phyloP scores from a whole-genome alignment of 1,140 invertebrate genomes.

The Hylaeus anthracinus region DNA sequence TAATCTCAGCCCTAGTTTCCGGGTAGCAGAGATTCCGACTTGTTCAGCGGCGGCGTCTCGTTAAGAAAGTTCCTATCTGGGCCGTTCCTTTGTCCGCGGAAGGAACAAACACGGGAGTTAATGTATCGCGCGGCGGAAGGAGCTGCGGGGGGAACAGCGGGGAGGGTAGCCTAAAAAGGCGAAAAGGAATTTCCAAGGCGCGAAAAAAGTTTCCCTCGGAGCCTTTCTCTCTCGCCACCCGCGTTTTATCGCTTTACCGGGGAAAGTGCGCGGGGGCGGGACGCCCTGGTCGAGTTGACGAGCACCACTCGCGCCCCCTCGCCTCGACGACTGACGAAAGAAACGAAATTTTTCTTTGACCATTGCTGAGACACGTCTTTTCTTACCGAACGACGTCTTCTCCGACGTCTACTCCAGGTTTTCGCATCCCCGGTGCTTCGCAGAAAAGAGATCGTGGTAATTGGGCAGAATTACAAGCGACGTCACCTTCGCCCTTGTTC shows the following conservation, averaged over 20 bases:
- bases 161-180: neutral
- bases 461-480: conserved; percentile 36
- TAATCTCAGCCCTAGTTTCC: no score
- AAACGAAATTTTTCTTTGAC: conserved; percentile 48
- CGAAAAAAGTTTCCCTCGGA: conserved; percentile 10
- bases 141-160: neutral
- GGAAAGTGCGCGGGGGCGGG: neutral
- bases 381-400: conserved; percentile 5
- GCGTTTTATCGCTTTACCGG: conserved; percentile 34
- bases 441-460: conserved; percentile 13
- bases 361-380: conserved; percentile 27
- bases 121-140: conserved; percentile 22
- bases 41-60: conserved; percentile 6
- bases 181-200: conserved; percentile 32
- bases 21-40: neutral
- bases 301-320: no score
- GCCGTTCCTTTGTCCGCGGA: conserved; percentile 2
- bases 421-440: neutral
- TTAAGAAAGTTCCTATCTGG: conserved; percentile 31
- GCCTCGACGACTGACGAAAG: neutral
- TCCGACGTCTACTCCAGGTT: neutral
- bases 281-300: neutral
- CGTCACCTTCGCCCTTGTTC: conserved; percentile 20
- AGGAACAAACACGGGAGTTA: conserved; percentile 37
- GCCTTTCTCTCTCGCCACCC: neutral